Conservation (phyloP, 1,140 invertebrate species). For the Orius insidiosus region DNA sequence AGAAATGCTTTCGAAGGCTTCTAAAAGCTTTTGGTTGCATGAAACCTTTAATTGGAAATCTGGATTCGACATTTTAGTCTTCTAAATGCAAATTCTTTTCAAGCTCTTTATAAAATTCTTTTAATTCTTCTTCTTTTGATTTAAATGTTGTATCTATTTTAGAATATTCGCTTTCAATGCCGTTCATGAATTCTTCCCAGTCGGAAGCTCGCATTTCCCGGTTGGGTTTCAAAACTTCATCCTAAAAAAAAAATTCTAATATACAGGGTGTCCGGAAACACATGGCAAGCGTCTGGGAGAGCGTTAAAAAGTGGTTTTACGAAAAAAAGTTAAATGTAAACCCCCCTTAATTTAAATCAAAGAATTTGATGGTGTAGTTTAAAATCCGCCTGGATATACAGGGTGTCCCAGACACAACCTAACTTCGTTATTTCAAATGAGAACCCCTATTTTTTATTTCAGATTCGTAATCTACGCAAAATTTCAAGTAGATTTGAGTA, state of each 20-base stretch:
- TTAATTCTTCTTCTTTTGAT: slow-evolving; percentile 57
- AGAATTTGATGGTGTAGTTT: too few relatives aligned
- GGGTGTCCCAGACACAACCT: too few relatives aligned
- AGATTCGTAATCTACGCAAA: too few relatives aligned
- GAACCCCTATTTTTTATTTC: too few relatives aligned
- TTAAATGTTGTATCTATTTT: slow-evolving; percentile 58
- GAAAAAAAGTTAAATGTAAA: too few relatives aligned
- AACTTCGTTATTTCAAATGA: too few relatives aligned
- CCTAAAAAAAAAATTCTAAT: slow-evolving; percentile 23
- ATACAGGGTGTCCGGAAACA: not conserved
- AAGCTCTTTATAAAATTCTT: slow-evolving; percentile 52
- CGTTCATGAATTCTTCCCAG: slow-evolving; percentile 56
- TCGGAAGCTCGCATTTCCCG: slow-evolving; percentile 39
- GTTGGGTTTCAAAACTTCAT: slow-evolving; percentile 33
- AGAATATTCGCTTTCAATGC: slow-evolving; percentile 52
- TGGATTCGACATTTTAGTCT: slow-evolving; percentile 14
- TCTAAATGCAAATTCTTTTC: slow-evolving; percentile 42
- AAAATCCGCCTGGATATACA: too few relatives aligned
- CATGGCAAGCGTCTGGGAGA: too few relatives aligned
- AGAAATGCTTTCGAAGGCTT: slow-evolving; percentile 19
- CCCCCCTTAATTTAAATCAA: too few relatives aligned
- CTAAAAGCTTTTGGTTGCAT: slow-evolving; percentile 5
- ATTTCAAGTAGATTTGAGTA: too few relatives aligned
- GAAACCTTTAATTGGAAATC: slow-evolving; percentile 12
- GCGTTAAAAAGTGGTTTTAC: too few relatives aligned